These are phyloP conservation scores for Sparus aurata DNA, from an alignment of 2,797 vertebrate species.

Conservation along the genomic window DNA sequence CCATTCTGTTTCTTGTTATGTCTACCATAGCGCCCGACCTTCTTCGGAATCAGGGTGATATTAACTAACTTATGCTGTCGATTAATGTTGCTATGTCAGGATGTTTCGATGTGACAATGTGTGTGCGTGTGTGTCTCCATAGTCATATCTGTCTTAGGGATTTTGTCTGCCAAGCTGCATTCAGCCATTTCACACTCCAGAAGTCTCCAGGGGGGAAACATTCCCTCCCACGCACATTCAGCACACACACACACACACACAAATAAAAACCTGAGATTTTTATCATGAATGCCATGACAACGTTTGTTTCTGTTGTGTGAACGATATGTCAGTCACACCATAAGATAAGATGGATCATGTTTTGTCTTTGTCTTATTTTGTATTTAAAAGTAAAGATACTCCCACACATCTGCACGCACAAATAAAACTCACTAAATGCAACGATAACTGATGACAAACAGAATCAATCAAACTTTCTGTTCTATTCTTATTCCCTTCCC, in stretches of 20 bases:
- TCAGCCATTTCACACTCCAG: slow-evolving; percentile 58
- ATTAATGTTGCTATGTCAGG: too few relatives aligned
- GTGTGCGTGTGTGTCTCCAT: neutral
- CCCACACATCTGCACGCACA: neutral
- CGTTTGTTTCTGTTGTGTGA: slow-evolving; percentile 31
- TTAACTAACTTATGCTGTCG: too few relatives aligned
- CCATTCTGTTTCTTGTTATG: too few relatives aligned
- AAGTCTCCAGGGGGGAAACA: slow-evolving; percentile 30
- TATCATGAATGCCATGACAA: slow-evolving; percentile 26
- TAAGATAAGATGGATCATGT: slow-evolving; percentile 23
- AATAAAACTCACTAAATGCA: neutral
- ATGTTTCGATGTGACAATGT: slow-evolving; percentile 1
- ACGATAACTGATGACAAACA: neutral
- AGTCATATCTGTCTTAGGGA: slow-evolving; percentile 30
- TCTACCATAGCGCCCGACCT: too few relatives aligned
- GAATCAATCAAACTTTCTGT: neutral
- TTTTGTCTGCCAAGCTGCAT: slow-evolving; percentile 29
- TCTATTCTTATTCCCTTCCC: neutral
- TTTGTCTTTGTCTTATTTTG: slow-evolving; percentile 25
- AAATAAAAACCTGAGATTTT: slow-evolving; percentile 38
- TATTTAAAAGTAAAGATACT: neutral
- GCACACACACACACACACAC: slow-evolving; percentile 11
- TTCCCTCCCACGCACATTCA: slow-evolving; percentile 13
- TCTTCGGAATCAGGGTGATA: too few relatives aligned
- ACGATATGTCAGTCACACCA: slow-evolving; percentile 25